phyloP scores from a whole-genome alignment of 2,888 invertebrate species.

The Latrodectus elegans region DNA sequence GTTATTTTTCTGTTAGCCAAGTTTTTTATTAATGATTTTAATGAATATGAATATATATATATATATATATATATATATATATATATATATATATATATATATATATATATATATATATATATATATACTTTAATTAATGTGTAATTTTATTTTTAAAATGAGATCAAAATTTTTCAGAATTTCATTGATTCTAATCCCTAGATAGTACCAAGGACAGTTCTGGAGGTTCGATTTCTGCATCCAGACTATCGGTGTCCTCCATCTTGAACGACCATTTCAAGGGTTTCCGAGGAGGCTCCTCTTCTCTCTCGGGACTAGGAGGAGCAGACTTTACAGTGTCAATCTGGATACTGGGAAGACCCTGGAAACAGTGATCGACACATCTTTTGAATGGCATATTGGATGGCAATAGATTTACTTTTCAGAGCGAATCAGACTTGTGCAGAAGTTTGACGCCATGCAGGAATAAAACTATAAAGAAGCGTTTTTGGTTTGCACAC shows the following conservation, averaged over 20 bases:
- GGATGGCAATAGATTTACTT: background rate
- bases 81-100: no score
- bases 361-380: constrained; percentile 20
- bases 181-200: no score
- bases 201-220: background rate
- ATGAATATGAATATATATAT: no score
- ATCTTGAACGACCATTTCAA: constrained; percentile 50
- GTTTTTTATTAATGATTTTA: no score
- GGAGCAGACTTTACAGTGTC: constrained; percentile 52
- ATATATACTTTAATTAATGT: no score
- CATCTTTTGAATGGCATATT: no score
- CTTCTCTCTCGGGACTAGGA: constrained; percentile 49
- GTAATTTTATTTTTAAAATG: no score
- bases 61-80: no score
- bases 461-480: background rate
- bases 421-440: background rate
- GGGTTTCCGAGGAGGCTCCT: background rate
- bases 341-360: constrained; percentile 48
- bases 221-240: background rate
- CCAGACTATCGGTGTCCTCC: background rate
- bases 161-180: no score
- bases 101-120: no score
- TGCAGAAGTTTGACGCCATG: background rate
- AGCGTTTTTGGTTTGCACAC: background rate
- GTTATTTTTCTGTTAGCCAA: no score